Conservation (phyloP, 92 coral and sea anemone species). For the Zoanthus gigantus region DNA sequence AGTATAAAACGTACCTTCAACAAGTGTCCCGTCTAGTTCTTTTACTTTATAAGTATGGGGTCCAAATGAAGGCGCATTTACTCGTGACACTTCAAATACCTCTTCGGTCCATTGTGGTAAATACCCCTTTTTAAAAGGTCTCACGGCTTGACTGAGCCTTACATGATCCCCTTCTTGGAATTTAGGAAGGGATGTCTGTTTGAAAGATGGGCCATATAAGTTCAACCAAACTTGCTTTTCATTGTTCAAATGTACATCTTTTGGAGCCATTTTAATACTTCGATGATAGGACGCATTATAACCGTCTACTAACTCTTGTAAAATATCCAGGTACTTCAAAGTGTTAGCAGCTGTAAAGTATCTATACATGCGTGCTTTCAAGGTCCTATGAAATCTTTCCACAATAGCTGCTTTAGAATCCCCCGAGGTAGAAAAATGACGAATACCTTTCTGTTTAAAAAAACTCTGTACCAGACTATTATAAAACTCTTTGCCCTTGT, state of each 20-base stretch:
- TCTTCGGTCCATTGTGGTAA: constrained; percentile 53
- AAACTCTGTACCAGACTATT: constrained; percentile 19
- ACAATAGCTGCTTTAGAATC: constrained; percentile 27
- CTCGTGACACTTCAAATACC: constrained; percentile 35
- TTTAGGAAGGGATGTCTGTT: neutral
- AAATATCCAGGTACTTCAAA: constrained; percentile 39
- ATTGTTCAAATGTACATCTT: constrained; percentile 28
- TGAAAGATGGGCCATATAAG: neutral
- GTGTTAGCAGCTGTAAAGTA: constrained; percentile 56
- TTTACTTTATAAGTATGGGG: constrained; percentile 44
- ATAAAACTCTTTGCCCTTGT: constrained; percentile 60
- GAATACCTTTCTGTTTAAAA: constrained; percentile 4
- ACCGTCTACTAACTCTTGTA: constrained; percentile 29
- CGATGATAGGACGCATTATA: constrained; percentile 50
- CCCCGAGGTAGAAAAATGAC: constrained; percentile 36
- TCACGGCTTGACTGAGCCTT: neutral
- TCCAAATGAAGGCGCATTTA: neutral
- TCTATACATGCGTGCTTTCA: constrained; percentile 52
- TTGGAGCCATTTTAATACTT: constrained; percentile 37
- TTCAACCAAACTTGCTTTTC: constrained; percentile 15
- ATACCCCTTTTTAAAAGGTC: constrained; percentile 36
- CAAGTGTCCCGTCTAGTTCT: constrained; percentile 47
- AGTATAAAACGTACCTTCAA: constrained; percentile 59
- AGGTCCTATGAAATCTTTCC: constrained; percentile 58
- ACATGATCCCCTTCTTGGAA: constrained; percentile 21